Percentiles rank a stretch among this genome's conserved stretches.
Conservation (phyloP, 2,113 vertebrate genomes). For the Acrocephalus kingi region DNA sequence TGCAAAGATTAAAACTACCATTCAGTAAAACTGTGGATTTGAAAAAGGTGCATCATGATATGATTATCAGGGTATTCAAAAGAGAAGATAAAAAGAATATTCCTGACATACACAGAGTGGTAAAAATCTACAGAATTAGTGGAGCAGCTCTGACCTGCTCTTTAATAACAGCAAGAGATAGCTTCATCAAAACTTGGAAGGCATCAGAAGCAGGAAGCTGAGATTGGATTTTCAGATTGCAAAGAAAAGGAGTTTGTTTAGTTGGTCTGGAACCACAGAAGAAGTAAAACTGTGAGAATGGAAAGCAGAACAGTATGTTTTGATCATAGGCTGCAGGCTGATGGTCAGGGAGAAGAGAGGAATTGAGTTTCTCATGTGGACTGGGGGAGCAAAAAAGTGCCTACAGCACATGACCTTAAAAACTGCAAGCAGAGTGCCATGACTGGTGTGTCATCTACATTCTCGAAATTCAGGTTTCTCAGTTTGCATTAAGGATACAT, state of each 20-base stretch:
- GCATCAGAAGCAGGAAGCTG: slow-evolving; percentile 6
- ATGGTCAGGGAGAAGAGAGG: background rate
- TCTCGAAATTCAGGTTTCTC: slow-evolving; percentile 45
- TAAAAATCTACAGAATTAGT: slow-evolving; percentile 39
- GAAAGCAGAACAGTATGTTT: slow-evolving; percentile 54
- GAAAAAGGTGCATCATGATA: slow-evolving; percentile 52
- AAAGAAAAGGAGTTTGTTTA: slow-evolving; percentile 44
- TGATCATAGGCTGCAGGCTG: slow-evolving; percentile 29
- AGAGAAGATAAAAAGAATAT: slow-evolving; percentile 58
- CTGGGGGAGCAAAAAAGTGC: background rate
- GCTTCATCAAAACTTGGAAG: slow-evolving; percentile 28
- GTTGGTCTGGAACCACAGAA: slow-evolving; percentile 19
- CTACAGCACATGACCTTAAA: slow-evolving; percentile 21
- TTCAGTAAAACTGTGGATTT: slow-evolving; percentile 59
- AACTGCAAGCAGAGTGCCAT: slow-evolving; percentile 42
- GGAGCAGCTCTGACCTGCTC: slow-evolving; percentile 28
- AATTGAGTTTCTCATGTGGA: slow-evolving; percentile 32
- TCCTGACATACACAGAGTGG: slow-evolving; percentile 16
- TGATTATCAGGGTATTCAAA: slow-evolving; percentile 61
- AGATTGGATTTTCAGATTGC: slow-evolving; percentile 47
- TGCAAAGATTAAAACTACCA: slow-evolving; percentile 59
- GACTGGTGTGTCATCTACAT: slow-evolving; percentile 37
- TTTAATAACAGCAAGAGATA: slow-evolving; percentile 41
- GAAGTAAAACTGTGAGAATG: slow-evolving; percentile 38
- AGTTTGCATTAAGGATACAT: slow-evolving; percentile 39